Evolutionary conservation across 1,140 invertebrate genomes (phyloP), one percentile per base, ranked within the genome.

Genomic region (Ctenoplectra terminalis): DNA sequence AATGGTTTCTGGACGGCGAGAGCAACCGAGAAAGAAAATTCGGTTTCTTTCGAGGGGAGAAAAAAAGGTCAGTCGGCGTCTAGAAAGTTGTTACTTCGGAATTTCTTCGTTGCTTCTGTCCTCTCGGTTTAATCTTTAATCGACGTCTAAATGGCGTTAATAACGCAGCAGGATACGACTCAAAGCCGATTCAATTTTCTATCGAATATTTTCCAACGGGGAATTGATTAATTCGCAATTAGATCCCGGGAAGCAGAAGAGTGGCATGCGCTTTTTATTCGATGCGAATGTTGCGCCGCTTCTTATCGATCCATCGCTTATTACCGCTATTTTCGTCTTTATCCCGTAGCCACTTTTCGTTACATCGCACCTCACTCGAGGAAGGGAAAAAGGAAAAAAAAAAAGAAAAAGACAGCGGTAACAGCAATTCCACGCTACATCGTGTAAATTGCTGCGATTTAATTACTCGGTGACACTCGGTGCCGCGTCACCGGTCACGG

Each of bases 391-490:
- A 29, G 23, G 11, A 20, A 3, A 13, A 6, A 20, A 23, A 40
- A 40, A 77, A 40, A 23, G 40, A 40, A 69, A 26, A 58, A 31
- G 26, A 5, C 4, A 29, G 5, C 17, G 29, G 26, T 4, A 26
- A n/a, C 40, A 40, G 70, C 50, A 81, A 81, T 81, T 81, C 61
- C 79, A 66, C 79, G 79, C 29, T 50, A 50, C 50, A 64, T 81
- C 72, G 61, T 60, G 79, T 75, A 60, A 67, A 81, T 81, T 67
- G 60, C 79, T 20, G 50, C 71, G 79, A 80, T 73, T 73, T 80
- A 80, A 80, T 80, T 80, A 73, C 70, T 72, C 70, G 70, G 77
- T 61, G 77, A 81, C 71, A 74, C 79, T 74, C 40, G 79, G 31
- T 48, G 58, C 61, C 72, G 43, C 72, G 72, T 75, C 72, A 74